Conservation (phyloP, 2,113 vertebrate species). For the Lampris incognitus region DNA sequence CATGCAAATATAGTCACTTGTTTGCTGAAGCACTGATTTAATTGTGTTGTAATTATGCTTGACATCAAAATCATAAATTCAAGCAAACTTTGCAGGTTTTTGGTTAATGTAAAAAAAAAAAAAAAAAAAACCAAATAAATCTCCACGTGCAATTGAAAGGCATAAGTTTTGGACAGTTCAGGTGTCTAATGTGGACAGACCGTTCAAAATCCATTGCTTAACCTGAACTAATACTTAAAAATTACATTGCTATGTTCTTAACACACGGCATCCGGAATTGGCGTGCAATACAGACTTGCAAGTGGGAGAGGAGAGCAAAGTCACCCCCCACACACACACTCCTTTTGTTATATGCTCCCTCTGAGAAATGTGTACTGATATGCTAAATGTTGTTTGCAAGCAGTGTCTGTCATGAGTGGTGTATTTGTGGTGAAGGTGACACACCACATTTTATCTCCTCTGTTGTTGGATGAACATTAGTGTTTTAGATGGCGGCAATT, state of each 20-base stretch:
- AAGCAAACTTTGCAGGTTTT: conserved; percentile 9
- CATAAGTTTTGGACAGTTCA: conserved; percentile 1
- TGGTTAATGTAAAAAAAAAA: background rate
- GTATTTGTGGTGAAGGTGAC: conserved; percentile 18
- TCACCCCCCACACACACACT: background rate
- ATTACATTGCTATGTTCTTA: conserved; percentile 1
- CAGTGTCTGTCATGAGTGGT: conserved; percentile 8
- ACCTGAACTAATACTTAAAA: conserved; percentile 5
- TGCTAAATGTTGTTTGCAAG: conserved; percentile 46
- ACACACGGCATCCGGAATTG: conserved; percentile 28
- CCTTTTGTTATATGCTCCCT: conserved; percentile 6
- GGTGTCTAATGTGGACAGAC: background rate
- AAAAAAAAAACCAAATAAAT: no score
- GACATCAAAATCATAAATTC: conserved; percentile 10
- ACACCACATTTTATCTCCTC: conserved; percentile 47
- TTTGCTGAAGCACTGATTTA: conserved; percentile 17
- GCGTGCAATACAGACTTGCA: background rate
- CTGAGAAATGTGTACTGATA: conserved; percentile 6
- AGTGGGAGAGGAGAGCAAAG: background rate
- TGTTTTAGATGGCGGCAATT: conserved; percentile 34
- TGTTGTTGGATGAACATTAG: conserved; percentile 45
- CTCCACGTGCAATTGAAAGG: conserved; percentile 14
- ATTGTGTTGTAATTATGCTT: no score
- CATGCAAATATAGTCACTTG: no score
- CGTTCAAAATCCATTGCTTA: background rate